Percentiles rank a stretch among this genome's conserved stretches.
These are phyloP conservation scores for Sycophila texana DNA, from an alignment of 2,888 invertebrate species.

Conservation along the genomic window DNA sequence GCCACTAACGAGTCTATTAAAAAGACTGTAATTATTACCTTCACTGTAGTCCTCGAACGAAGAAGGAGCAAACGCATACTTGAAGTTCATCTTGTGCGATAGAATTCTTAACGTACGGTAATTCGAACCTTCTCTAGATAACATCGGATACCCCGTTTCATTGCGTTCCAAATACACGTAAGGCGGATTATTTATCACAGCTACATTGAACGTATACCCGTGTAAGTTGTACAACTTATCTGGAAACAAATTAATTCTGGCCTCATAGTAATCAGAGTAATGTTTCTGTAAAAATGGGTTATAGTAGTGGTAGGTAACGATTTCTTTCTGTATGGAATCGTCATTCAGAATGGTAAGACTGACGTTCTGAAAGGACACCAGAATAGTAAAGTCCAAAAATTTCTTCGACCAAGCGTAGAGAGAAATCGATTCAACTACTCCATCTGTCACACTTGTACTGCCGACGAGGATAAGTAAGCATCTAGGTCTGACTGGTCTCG, in stretches of 20 bases:
- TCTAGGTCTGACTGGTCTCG: slow-evolving; percentile 1
- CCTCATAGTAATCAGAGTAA: neutral
- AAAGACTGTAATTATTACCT: neutral
- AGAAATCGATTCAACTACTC: neutral
- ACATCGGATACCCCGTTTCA: slow-evolving; percentile 12
- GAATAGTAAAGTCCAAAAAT: slow-evolving; percentile 12
- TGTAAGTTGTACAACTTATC: slow-evolving; percentile 10
- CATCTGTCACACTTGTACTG: neutral
- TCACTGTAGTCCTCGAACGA: neutral
- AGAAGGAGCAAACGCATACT: slow-evolving; percentile 8
- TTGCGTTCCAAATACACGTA: slow-evolving; percentile 12
- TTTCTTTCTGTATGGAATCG: neutral
- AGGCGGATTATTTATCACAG: slow-evolving; percentile 24
- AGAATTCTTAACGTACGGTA: slow-evolving; percentile 3
- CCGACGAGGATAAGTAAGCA: slow-evolving; percentile 12
- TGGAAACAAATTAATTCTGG: neutral
- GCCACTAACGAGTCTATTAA: neutral
- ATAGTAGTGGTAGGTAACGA: slow-evolving; percentile 16
- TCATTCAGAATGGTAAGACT: neutral
- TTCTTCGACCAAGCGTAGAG: slow-evolving; percentile 12
- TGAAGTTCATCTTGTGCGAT: slow-evolving; percentile 6
- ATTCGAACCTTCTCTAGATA: neutral
- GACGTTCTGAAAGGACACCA: neutral
- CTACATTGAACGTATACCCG: neutral
- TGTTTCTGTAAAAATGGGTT: slow-evolving; percentile 11